Conservation (phyloP, 1,140 invertebrate genomes). For the Pteromalus puparum region DNA sequence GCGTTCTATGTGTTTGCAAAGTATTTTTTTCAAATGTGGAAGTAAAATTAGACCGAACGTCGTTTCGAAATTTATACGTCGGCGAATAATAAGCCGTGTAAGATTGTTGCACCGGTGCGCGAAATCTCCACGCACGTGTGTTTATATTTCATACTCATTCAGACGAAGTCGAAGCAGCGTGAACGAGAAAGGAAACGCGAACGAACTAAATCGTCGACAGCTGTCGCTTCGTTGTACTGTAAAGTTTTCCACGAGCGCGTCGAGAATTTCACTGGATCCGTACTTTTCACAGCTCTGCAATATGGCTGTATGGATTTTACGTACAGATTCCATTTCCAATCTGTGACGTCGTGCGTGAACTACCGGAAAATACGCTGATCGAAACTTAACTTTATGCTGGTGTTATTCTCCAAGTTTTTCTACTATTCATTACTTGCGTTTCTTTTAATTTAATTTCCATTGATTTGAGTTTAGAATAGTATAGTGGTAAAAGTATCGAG, state of each 20-base stretch:
- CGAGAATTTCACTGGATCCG: not conserved
- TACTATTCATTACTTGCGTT: not conserved
- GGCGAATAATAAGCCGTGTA: too few species aligned
- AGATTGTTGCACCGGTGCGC: not conserved
- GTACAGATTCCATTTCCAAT: constrained; percentile 45
- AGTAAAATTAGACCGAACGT: not conserved
- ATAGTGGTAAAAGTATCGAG: too few species aligned
- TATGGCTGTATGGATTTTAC: not conserved
- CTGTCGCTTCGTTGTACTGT: constrained; percentile 24
- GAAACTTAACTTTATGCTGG: not conserved
- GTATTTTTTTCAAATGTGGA: not conserved
- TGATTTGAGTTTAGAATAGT: too few species aligned
- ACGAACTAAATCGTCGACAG: constrained; percentile 14
- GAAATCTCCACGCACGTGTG: not conserved
- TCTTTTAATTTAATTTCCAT: too few species aligned
- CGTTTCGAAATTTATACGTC: too few species aligned
- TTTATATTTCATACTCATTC: not conserved
- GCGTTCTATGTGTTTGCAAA: not conserved
- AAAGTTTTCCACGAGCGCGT: not conserved
- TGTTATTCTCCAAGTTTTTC: not conserved
- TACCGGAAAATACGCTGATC: not conserved
- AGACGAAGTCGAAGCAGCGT: not conserved
- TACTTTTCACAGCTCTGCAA: not conserved
- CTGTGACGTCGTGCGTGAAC: not conserved
- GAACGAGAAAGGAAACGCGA: not conserved